These are phyloP conservation scores for Vannuccia rotundouncinata DNA, from an alignment of 2,888 invertebrate species.

Conservation along the genomic window DNA sequence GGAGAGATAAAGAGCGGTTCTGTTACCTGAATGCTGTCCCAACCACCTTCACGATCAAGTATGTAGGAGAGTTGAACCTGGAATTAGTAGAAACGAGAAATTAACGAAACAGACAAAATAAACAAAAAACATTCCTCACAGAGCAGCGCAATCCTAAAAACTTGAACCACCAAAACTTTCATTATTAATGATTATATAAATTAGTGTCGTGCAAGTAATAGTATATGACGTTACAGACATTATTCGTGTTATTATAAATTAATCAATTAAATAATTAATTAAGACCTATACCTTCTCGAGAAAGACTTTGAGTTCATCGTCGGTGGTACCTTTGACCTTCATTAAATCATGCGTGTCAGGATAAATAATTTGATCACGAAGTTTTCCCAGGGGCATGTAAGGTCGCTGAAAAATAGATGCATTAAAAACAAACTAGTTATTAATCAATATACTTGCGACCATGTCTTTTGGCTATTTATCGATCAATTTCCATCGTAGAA, in stretches of 20 bases:
- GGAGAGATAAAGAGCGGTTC: too few species aligned
- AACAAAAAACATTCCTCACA: too few species aligned
- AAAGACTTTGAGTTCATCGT: conserved; percentile 69
- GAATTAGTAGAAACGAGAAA: conserved; percentile 47
- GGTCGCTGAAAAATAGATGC: conserved; percentile 82
- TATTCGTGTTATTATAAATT: too few species aligned
- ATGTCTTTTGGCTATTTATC: too few species aligned
- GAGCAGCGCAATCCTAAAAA: too few species aligned
- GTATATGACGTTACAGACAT: too few species aligned
- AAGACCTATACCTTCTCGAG: conserved; percentile 66
- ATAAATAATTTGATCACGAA: conserved; percentile 66
- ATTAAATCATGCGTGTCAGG: conserved; percentile 84
- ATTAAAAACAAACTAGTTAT: too few species aligned
- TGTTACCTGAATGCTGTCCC: conserved; percentile 66
- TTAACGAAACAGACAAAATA: neutral
- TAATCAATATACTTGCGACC: too few species aligned
- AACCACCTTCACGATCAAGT: conserved; percentile 73
- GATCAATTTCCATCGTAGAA: neutral
- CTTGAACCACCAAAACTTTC: too few species aligned
- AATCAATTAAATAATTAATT: too few species aligned
- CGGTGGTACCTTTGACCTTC: conserved; percentile 65
- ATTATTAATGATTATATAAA: too few species aligned
- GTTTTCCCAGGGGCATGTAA: conserved; percentile 90
- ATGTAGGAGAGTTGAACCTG: conserved; percentile 76
- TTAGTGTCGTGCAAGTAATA: too few species aligned